Evolutionary conservation across 2,113 vertebrate species (phyloP).

Genomic region (Empidonax alnorum): DNA sequence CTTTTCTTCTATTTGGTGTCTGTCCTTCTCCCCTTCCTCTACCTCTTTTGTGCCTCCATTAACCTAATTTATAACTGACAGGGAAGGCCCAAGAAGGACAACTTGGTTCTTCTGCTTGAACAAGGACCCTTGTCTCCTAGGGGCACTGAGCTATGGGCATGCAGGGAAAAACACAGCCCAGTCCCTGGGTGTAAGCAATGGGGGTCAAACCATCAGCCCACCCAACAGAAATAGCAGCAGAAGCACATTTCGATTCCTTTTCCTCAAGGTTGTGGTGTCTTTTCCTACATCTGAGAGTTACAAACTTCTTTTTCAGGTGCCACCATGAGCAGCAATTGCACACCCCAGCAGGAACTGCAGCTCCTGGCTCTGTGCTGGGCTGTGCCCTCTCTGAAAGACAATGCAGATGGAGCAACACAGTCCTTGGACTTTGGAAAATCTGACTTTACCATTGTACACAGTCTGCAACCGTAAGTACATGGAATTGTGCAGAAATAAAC

Average conservation of each 20-base stretch:
- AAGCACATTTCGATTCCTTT: background rate
- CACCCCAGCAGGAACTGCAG: background rate
- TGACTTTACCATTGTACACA: background rate
- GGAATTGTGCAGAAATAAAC: background rate
- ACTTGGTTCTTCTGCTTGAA: background rate
- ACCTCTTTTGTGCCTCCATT: background rate
- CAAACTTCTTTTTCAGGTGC: background rate
- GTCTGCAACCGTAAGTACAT: background rate
- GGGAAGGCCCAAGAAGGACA: background rate
- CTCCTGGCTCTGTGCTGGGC: background rate
- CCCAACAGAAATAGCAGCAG: background rate
- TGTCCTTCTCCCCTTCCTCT: background rate
- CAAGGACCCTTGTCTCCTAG: background rate
- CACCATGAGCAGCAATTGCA: background rate
- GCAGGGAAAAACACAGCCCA: background rate
- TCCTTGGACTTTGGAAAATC: background rate
- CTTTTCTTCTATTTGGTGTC: background rate
- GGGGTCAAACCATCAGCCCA: background rate
- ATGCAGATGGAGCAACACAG: rapidly evolving
- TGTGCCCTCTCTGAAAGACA: background rate
- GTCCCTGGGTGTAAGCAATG: rapidly evolving
- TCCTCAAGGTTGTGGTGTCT: background rate
- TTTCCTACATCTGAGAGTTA: background rate
- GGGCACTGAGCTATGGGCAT: background rate
- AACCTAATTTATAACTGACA: background rate